A percentile compares a stretch with the other conserved stretches of the same genome.
phyloP scores from a whole-genome alignment of 2,113 vertebrate species.

The Hystrix brachyura region DNA sequence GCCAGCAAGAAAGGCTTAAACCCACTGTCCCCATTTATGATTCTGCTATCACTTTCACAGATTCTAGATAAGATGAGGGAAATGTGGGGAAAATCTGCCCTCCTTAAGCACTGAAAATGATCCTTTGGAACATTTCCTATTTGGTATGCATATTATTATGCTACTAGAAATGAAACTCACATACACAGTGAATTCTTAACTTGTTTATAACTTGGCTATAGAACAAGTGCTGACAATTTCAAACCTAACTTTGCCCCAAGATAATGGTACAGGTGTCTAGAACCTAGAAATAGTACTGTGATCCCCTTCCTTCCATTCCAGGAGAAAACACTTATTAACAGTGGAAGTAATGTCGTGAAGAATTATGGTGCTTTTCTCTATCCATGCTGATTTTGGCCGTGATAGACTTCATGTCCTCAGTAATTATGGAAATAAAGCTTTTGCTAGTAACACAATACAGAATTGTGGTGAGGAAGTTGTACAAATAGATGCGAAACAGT shows the following conservation, averaged over 20 bases:
- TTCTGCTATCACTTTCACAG: not conserved
- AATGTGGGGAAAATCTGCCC: not conserved
- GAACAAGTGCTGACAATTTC: not conserved
- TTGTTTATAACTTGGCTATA: not conserved
- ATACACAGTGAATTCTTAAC: not conserved
- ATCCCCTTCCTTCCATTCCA: not conserved
- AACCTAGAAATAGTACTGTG: not conserved
- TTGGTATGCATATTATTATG: not conserved
- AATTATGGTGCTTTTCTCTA: not conserved
- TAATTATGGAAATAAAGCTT: conserved; percentile 23
- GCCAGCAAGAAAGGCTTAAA: not conserved
- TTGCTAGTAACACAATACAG: not conserved
- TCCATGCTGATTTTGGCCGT: not conserved
- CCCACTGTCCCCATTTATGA: not conserved
- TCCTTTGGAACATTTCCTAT: not conserved
- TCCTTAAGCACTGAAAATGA: not conserved
- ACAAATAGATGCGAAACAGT: not conserved
- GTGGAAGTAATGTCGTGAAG: not conserved
- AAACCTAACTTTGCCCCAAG: not conserved
- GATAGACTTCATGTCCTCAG: not conserved
- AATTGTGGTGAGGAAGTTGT: rapidly evolving
- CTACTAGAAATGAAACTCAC: not conserved
- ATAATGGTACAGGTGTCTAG: not conserved
- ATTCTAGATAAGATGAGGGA: not conserved
- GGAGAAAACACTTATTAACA: not conserved